A percentile compares a stretch with the other conserved stretches of the same genome.
These are phyloP conservation scores for Drosophila borealis DNA, from an alignment of 2,888 invertebrate species.

Conservation along the genomic window DNA sequence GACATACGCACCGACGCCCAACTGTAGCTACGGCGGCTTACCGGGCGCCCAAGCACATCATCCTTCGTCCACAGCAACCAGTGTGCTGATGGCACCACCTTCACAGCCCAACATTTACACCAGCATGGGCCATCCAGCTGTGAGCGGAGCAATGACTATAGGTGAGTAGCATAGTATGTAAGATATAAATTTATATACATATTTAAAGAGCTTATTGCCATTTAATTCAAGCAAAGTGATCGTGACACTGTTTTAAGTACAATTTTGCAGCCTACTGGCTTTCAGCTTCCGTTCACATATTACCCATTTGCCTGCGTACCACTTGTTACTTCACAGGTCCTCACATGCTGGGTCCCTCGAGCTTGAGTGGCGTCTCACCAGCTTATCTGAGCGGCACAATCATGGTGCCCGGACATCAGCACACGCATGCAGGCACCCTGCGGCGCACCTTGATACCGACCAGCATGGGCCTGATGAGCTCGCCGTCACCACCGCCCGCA, in stretches of 20 bases:
- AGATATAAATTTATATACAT: slow-evolving; percentile 9
- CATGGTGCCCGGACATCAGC: slow-evolving; percentile 82
- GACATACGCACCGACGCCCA: slow-evolving; percentile 83
- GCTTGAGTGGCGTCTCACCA: slow-evolving; percentile 77
- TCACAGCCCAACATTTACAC: slow-evolving; percentile 79
- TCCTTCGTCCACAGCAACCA: slow-evolving; percentile 74
- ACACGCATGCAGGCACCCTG: slow-evolving; percentile 80
- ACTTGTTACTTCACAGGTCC: slow-evolving; percentile 60
- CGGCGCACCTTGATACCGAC: slow-evolving; percentile 83
- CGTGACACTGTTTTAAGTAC: neutral
- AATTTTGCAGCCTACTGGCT: neutral
- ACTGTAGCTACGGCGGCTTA: slow-evolving; percentile 81
- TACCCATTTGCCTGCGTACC: neutral
- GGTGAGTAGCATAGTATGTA: slow-evolving; percentile 66
- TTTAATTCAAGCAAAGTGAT: slow-evolving; percentile 8
- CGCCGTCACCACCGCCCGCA: slow-evolving; percentile 66
- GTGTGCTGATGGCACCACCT: slow-evolving; percentile 83
- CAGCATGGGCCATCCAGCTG: slow-evolving; percentile 77
- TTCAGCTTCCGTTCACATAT: neutral
- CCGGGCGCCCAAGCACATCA: slow-evolving; percentile 70
- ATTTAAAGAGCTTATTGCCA: neutral
- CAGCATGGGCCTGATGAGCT: slow-evolving; percentile 79
- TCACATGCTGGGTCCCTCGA: slow-evolving; percentile 76
- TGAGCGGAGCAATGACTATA: slow-evolving; percentile 80
- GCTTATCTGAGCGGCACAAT: slow-evolving; percentile 82